Percentiles rank a stretch among this genome's conserved stretches.
phyloP scores from a whole-genome alignment of 1,140 invertebrate genomes.

The Danaus melanippus region DNA sequence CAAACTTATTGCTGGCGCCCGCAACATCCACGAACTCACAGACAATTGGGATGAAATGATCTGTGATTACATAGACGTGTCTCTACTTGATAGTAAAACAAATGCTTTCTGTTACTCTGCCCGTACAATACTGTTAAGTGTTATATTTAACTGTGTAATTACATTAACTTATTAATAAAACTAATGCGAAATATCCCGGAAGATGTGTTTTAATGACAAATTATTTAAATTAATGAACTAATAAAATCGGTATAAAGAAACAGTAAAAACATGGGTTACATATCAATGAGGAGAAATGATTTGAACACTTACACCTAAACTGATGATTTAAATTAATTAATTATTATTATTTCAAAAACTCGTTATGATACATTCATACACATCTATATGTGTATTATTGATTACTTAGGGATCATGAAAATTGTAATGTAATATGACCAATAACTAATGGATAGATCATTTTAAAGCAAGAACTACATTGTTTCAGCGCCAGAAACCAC shows the following conservation, averaged over 20 bases:
- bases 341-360: too few species aligned
- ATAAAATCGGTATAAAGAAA: too few species aligned
- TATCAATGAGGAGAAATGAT: too few species aligned
- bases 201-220: neutral
- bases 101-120: neutral
- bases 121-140: constrained; percentile 6
- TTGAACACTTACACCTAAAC: too few species aligned
- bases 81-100: constrained; percentile 25
- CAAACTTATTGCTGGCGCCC: constrained; percentile 40
- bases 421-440: neutral
- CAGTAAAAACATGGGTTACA: too few species aligned
- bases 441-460: neutral
- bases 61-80: constrained; percentile 54
- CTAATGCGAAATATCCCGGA: neutral
- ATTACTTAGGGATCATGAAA: neutral
- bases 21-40: constrained; percentile 42
- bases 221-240: too few species aligned
- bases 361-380: too few species aligned
- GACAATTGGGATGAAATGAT: constrained; percentile 57
- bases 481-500: constrained; percentile 4
- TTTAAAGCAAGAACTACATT: neutral
- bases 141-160: constrained; percentile 4
- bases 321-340: too few species aligned
- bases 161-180: constrained; percentile 1
- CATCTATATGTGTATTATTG: constrained; percentile 5